Percentiles rank a stretch among this genome's conserved stretches.
Evolutionary conservation across 2,113 vertebrate species (phyloP).

Genomic region (Rhinopomastus cyanomelas): DNA sequence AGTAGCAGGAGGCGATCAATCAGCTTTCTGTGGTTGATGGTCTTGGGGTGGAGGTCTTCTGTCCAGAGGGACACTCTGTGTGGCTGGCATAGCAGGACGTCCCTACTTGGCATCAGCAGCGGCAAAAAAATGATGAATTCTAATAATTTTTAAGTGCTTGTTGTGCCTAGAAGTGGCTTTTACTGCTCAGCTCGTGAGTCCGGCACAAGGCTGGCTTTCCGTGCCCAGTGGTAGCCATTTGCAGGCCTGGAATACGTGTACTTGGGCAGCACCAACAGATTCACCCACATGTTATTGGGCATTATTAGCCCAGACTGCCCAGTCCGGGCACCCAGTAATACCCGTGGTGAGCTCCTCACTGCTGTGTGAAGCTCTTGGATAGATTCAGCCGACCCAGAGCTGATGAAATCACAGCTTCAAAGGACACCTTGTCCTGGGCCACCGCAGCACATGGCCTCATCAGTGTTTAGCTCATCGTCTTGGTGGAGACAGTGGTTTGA

Average conservation of each 20-base stretch:
- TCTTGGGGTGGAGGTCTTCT: not conserved
- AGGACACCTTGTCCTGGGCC: not conserved
- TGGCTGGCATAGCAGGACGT: accelerated
- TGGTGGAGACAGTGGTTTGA: not conserved
- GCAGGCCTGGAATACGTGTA: not conserved
- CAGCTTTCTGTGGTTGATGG: not conserved
- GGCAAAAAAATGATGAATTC: not conserved
- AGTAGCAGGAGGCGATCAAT: not conserved
- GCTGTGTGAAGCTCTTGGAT: not conserved
- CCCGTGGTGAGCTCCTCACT: accelerated
- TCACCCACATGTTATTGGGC: accelerated
- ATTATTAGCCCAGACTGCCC: not conserved
- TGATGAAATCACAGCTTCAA: not conserved
- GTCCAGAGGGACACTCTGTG: not conserved
- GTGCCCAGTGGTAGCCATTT: not conserved
- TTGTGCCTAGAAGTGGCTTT: not conserved
- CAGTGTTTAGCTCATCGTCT: not conserved
- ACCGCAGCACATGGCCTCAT: accelerated
- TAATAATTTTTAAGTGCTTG: not conserved
- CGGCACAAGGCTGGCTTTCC: not conserved
- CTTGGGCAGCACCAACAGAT: not conserved
- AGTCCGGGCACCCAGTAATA: accelerated
- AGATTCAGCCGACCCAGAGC: not conserved
- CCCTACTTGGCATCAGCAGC: accelerated
- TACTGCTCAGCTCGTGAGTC: not conserved